Conservation (phyloP, 2,888 invertebrate genomes). For the Strigamia maritima region DNA sequence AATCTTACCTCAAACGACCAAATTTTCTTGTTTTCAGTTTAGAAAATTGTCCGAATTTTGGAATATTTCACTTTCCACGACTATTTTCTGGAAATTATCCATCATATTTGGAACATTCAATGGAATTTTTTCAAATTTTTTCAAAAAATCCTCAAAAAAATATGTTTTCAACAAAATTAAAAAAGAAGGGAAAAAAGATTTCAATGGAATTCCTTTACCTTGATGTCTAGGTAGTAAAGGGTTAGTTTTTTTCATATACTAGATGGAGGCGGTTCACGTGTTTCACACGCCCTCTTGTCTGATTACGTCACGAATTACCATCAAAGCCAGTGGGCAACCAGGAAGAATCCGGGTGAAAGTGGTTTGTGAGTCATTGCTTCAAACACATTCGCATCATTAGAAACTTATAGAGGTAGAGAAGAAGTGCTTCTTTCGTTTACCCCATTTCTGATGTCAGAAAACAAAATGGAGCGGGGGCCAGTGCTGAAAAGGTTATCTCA, state of each 20-base stretch:
- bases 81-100: too few species aligned
- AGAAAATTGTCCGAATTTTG: too few species aligned
- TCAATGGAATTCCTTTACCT: background rate
- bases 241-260: background rate
- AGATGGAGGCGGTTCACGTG: background rate
- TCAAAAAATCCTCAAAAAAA: too few species aligned
- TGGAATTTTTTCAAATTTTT: too few species aligned
- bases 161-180: too few species aligned
- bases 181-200: too few species aligned
- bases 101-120: too few species aligned
- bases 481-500: background rate
- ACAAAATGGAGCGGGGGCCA: background rate
- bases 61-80: too few species aligned
- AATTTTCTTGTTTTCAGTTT: too few species aligned
- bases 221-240: background rate
- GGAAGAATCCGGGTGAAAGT: background rate
- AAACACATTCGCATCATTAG: background rate
- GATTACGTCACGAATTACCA: background rate
- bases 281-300: background rate
- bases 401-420: background rate
- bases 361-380: slow-evolving; percentile 4
- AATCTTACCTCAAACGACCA: too few species aligned
- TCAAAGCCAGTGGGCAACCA: background rate
- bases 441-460: background rate
- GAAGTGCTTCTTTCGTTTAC: background rate